Evolutionary conservation across 2,888 invertebrate genomes (phyloP).

Genomic region (Podotricha telesiphe): DNA sequence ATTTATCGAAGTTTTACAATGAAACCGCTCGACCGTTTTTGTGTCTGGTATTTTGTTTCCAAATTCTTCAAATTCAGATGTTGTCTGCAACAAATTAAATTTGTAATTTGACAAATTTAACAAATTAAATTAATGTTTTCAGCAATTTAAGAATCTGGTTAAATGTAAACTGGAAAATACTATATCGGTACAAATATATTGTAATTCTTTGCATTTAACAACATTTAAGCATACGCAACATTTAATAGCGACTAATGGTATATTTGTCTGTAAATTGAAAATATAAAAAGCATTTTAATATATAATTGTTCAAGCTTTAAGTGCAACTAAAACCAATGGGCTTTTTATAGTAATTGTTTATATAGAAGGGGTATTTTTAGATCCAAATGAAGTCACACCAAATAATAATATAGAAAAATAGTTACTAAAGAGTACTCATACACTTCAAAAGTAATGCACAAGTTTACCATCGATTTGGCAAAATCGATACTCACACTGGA

Average conservation of each 20-base stretch:
- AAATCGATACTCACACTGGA: conserved; percentile 41
- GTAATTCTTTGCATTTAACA: no score
- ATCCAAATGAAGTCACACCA: no score
- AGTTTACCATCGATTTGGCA: conserved; percentile 33
- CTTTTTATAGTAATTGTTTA: neutral
- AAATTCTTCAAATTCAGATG: conserved; percentile 51
- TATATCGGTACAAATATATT: no score
- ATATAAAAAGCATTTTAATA: no score
- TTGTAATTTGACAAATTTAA: no score
- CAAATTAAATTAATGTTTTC: no score
- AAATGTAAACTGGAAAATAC: no score
- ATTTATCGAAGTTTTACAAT: conserved; percentile 69
- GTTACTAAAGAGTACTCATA: no score
- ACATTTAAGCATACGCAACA: neutral
- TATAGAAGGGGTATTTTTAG: no score
- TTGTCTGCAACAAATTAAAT: conserved; percentile 67
- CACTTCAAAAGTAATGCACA: conserved; percentile 37
- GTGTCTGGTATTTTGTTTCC: conserved; percentile 60
- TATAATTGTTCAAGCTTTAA: no score
- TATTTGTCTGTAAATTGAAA: neutral
- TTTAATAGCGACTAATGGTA: neutral
- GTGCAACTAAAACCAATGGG: no score
- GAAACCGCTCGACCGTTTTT: conserved; percentile 57
- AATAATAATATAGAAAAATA: no score
- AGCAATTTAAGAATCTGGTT: neutral